Conservation (phyloP, 1,140 invertebrate species). For the Glossosoma conforme region DNA sequence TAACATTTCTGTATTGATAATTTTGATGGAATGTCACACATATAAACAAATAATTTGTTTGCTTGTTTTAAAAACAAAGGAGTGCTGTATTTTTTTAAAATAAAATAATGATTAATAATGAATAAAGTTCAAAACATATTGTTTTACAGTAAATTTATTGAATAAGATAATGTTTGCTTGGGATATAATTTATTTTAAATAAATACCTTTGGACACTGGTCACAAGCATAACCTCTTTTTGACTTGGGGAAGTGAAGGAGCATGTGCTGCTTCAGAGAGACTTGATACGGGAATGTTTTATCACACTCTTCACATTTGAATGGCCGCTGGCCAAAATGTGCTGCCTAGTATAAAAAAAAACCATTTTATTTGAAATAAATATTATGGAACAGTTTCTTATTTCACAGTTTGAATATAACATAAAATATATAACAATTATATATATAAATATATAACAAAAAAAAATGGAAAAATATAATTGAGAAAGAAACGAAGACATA, state of each 20-base stretch:
- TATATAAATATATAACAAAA: not conserved
- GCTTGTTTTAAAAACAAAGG: no score
- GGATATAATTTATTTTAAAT: constrained; percentile 3
- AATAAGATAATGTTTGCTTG: no score
- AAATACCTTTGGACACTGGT: constrained; percentile 62
- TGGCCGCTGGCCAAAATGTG: constrained; percentile 51
- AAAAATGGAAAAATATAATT: not conserved
- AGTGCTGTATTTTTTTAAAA: not conserved
- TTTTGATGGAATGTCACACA: no score
- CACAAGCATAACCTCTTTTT: constrained; percentile 55
- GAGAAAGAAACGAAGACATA: no score
- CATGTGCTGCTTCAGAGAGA: constrained; percentile 54
- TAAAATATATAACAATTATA: not conserved
- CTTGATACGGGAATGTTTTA: constrained; percentile 52
- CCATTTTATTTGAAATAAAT: constrained; percentile 5
- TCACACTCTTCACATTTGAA: constrained; percentile 55
- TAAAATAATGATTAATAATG: not conserved
- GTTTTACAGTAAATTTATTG: no score
- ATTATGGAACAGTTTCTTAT: not conserved
- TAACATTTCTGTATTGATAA: not conserved
- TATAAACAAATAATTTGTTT: no score
- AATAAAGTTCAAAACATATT: no score
- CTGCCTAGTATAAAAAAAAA: constrained; percentile 37
- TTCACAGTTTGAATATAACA: constrained; percentile 2
- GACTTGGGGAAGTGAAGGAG: constrained; percentile 47